Evolutionary conservation across 2,888 invertebrate genomes (phyloP), one percentile per base, ranked within the genome.

Genomic region (Octodonta nipae): DNA sequence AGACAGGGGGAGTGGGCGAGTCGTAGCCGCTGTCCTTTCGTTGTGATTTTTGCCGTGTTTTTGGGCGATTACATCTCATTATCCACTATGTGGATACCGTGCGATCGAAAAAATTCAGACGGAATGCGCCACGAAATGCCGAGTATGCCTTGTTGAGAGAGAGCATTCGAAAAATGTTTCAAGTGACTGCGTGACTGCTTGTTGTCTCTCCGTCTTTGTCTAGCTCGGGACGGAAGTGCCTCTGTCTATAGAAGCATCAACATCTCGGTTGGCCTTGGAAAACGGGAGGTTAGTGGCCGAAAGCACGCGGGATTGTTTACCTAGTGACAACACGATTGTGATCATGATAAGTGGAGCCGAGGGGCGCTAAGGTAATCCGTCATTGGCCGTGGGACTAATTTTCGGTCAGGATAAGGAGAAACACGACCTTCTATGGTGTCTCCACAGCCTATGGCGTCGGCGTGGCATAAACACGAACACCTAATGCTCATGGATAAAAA

Each of bases 391-490:
- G 17, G 8, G 17, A 5, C 8, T n/a, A 26, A n/a, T 13, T 34
- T 36, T 35, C 34, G 37, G 41, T 37, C 40, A 36, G 12, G 37
- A 40, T 34, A 36, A 24, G 30, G 32, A 30, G 28, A 31, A 36
- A 36, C 28, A 32, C 32, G 25, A 26, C 37, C 33, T 36, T 47
- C 41, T 43, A 51, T 52, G 49, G 50, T 49, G 43, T 52, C 50
- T 47, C 49, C 49, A 50, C 69, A 70, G 67, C 70, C 71, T 65
- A 74, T 74, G 74, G 75, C 75, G 68, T 74, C 74, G 74, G 75
- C 75, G 68, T 77, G 77, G 76, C 76, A 76, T 61, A 75, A 76
- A 65, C 76, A 78, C 67, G 75, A 76, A 64, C 76, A 76, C 64
- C 70, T 75, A 64, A 71, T 76, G 71, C 71, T 75, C 57, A 71